Conservation (phyloP, 2,797 vertebrate species). For the Aphelocoma californica region DNA sequence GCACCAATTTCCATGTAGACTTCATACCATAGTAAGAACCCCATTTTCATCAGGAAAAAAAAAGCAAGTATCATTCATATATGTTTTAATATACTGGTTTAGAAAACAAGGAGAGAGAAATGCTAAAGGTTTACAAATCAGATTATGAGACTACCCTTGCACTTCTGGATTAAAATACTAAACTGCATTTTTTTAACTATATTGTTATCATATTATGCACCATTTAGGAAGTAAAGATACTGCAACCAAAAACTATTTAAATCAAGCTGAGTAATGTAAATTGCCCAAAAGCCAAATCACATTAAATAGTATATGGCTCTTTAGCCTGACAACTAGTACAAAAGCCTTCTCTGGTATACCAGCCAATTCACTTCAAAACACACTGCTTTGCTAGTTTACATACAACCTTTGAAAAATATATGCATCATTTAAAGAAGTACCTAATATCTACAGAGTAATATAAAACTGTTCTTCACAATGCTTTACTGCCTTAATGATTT, state of each 20-base stretch:
- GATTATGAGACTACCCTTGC: not conserved
- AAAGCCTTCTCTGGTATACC: not conserved
- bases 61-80: not conserved
- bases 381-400: not conserved
- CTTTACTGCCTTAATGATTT: not conserved
- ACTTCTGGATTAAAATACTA: not conserved
- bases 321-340: not conserved
- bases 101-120: not conserved
- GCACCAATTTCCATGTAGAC: not conserved
- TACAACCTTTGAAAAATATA: not conserved
- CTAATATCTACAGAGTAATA: not conserved
- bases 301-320: not conserved
- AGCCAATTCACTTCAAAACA: not conserved
- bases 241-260: not conserved
- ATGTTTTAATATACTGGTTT: not conserved
- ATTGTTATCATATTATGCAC: not conserved
- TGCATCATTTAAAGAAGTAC: not conserved
- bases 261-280: not conserved
- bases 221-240: not conserved
- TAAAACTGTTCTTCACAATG: not conserved
- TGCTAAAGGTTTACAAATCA: not conserved
- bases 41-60: not conserved
- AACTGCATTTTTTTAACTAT: not conserved
- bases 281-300: not conserved
- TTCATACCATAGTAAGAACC: not conserved